Evolutionary conservation across 2,888 invertebrate species (phyloP).

Genomic region (Diarsia brunnea): DNA sequence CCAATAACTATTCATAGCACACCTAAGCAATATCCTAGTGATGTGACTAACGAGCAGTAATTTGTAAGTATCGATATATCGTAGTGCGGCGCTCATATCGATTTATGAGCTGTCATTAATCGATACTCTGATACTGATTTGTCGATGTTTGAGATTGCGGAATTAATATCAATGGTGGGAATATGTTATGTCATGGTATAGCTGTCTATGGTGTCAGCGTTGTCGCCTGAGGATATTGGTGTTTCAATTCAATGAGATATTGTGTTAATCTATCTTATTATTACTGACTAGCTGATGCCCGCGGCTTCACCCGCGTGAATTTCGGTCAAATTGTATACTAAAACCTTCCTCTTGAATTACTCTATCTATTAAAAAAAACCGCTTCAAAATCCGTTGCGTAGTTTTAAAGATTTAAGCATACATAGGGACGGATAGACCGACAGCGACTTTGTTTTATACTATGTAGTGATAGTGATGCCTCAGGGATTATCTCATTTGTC

Average conservation of each 20-base stretch:
- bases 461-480: no score
- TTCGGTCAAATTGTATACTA: no score
- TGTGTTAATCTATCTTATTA: background rate
- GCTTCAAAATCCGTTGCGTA: no score
- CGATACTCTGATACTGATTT: conserved; percentile 61
- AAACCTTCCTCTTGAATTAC: no score
- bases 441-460: no score
- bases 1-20: conserved; percentile 27
- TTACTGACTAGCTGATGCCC: background rate
- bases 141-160: conserved; percentile 56
- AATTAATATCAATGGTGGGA: conserved; percentile 55
- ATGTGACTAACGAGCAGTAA: conserved; percentile 62
- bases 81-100: conserved; percentile 58
- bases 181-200: conserved; percentile 44
- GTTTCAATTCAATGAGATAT: background rate
- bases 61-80: conserved; percentile 69
- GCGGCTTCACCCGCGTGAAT: no score
- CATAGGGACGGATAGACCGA: no score
- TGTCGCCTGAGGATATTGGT: conserved; percentile 8
- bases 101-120: conserved; percentile 67
- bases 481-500: no score
- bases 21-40: conserved; percentile 46
- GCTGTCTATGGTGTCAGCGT: conserved; percentile 3
- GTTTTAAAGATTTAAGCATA: no score
- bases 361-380: no score